phyloP scores from a whole-genome alignment of 2,797 vertebrate genomes.

The Erethizon dorsatum region DNA sequence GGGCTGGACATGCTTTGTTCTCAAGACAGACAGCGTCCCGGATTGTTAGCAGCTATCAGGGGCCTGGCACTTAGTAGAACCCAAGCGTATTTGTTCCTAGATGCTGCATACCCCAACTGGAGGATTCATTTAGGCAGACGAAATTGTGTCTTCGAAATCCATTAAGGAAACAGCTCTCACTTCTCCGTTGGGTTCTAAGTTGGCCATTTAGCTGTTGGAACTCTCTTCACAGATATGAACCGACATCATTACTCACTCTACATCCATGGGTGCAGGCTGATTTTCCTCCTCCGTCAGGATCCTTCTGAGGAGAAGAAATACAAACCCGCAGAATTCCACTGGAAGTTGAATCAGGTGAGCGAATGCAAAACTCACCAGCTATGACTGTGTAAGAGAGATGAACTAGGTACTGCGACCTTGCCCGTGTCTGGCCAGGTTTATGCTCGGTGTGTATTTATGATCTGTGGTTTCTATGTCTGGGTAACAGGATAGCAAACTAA shows the following conservation, averaged over 20 bases:
- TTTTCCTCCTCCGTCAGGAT: constrained; percentile 97
- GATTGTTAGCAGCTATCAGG: background rate
- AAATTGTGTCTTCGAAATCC: background rate
- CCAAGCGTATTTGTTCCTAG: background rate
- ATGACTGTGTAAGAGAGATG: fast-evolving
- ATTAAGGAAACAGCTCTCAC: background rate
- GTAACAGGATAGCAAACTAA: background rate
- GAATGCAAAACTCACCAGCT: fast-evolving
- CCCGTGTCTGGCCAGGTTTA: fast-evolving
- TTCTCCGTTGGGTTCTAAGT: background rate
- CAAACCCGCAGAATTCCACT: constrained; percentile 98
- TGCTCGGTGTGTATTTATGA: background rate
- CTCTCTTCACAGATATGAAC: constrained; percentile 94
- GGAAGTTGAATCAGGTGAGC: constrained; percentile 96
- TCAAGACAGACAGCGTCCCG: fast-evolving
- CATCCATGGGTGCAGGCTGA: constrained; percentile 96
- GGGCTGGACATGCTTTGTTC: background rate
- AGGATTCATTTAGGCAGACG: background rate
- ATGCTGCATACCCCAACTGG: background rate
- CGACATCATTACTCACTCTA: constrained; percentile 97
- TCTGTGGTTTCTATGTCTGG: background rate
- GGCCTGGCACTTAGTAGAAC: background rate
- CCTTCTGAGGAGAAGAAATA: constrained; percentile 94
- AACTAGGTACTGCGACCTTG: fast-evolving
- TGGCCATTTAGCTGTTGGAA: fast-evolving